Evolutionary conservation across 2,888 invertebrate genomes (phyloP).

Genomic region (Eustalomyia histrio): DNA sequence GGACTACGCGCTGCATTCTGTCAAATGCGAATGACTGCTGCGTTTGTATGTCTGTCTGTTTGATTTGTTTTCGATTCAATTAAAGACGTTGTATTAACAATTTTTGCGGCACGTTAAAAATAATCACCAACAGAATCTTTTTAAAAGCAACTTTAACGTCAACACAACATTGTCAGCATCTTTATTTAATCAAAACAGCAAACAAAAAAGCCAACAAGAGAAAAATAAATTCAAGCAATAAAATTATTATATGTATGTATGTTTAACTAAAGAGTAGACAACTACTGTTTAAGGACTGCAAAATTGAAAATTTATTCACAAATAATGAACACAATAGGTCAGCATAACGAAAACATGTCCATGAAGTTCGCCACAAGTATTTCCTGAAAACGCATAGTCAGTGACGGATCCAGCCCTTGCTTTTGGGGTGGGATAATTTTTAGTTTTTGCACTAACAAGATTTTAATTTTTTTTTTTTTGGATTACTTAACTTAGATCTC

Average conservation of each 20-base stretch:
- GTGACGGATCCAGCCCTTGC: too few relatives aligned
- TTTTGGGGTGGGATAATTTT: too few relatives aligned
- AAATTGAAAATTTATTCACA: not conserved
- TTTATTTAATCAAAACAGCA: slow-evolving; percentile 46
- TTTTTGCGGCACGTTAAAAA: slow-evolving; percentile 42
- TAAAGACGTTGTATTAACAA: slow-evolving; percentile 47
- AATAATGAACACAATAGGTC: too few relatives aligned
- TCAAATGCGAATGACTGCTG: slow-evolving; percentile 12
- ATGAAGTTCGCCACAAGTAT: too few relatives aligned
- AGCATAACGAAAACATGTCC: too few relatives aligned
- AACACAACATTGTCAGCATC: slow-evolving; percentile 58
- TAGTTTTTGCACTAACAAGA: too few relatives aligned
- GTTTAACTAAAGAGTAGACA: not conserved
- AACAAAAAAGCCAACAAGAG: slow-evolving; percentile 14
- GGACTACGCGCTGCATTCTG: not conserved
- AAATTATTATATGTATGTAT: not conserved
- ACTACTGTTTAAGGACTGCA: not conserved
- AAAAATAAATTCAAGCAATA: slow-evolving; percentile 7
- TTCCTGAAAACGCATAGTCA: too few relatives aligned
- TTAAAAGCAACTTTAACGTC: slow-evolving; percentile 33
- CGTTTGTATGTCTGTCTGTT: slow-evolving; percentile 14
- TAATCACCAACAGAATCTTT: slow-evolving; percentile 15
- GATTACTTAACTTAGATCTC: too few relatives aligned
- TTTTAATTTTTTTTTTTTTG: too few relatives aligned
- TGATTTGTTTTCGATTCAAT: slow-evolving; percentile 38